Evolutionary conservation across 92 coral and sea anemone genomes (phyloP).

Genomic region (Pocillopora grandis): DNA sequence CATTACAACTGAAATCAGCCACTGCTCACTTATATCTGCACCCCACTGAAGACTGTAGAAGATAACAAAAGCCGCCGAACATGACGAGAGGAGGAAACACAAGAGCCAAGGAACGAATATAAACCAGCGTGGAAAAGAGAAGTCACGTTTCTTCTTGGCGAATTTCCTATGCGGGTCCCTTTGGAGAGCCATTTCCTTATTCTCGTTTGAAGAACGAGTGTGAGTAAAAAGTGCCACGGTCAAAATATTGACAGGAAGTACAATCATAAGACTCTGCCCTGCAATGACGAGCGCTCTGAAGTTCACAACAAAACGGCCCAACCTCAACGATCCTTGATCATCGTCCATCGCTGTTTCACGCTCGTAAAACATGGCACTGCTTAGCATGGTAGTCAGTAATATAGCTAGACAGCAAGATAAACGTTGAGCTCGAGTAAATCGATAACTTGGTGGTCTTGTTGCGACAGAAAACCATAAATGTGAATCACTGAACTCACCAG

Average conservation of each 20-base stretch:
- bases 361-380: slow-evolving; percentile 78
- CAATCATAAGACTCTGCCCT: slow-evolving; percentile 45
- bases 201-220: slow-evolving; percentile 13
- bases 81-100: slow-evolving; percentile 33
- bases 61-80: slow-evolving; percentile 49
- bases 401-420: slow-evolving; percentile 69
- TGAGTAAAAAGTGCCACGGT: slow-evolving; percentile 31
- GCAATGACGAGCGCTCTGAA: slow-evolving; percentile 53
- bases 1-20: slow-evolving; percentile 54
- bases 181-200: background rate
- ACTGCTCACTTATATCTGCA: slow-evolving; percentile 41
- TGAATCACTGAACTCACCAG: slow-evolving; percentile 47
- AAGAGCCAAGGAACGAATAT: slow-evolving; percentile 42
- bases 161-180: background rate
- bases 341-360: slow-evolving; percentile 12
- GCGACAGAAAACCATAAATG: slow-evolving; percentile 77
- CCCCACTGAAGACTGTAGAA: slow-evolving; percentile 66
- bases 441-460: slow-evolving; percentile 52
- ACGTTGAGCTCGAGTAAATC: slow-evolving; percentile 72
- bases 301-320: slow-evolving; percentile 54
- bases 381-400: slow-evolving; percentile 61
- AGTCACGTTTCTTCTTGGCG: background rate
- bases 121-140: slow-evolving; percentile 47
- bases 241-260: slow-evolving; percentile 48
- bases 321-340: slow-evolving; percentile 34